Evolutionary conservation across 30 jellyfish, hydroid and myxozoan genomes (phyloP), one percentile per base, ranked within the genome.

Genomic region (Pelagia noctiluca): DNA sequence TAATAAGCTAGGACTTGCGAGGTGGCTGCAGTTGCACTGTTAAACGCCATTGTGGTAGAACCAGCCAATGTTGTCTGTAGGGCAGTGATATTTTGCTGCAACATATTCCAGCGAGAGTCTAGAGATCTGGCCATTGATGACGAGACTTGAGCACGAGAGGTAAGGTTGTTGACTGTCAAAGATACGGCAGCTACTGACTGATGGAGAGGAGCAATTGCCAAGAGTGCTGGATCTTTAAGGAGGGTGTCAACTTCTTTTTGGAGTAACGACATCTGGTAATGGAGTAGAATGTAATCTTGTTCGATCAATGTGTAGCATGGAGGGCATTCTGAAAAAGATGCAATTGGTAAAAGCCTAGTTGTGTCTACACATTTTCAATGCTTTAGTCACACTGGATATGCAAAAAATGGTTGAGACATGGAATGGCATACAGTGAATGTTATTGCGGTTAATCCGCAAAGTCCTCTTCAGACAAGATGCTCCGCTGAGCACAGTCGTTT

Each of bases 271-370:
- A 70, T 83, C 31, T 82, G 84, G 22, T 83, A 76, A 12, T 92
- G 96, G n/a, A 82, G 57, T 19, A 50, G 26, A 16, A 94, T 71
- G 69, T 82, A 88, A 33, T 88, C 96, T 38, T 88, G 74, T 53
- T 94, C 99, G 0, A 94, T 83, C 23, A 87, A 63, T 26, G 88
- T 89, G 83, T 94, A 94, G 84, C 99, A 94, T 2, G 95, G 94
- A 18, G 99, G 99, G 62, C 99, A 94, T 54, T 88, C 99, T 93
- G 63, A 35, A 89, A 82, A 65, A 1, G 46, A 66, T 29, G 61
- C n/a, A n/a, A n/a, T n/a, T n/a, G n/a, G n/a, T n/a, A n/a, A n/a
- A n/a, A n/a, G n/a, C n/a, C n/a, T n/a, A n/a, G n/a, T n/a, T n/a
- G n/a, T n/a, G n/a, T n/a, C n/a, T n/a, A n/a, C n/a, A n/a, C n/a